phyloP scores from a whole-genome alignment of 2,888 invertebrate genomes.

The Antheraea yamamai region DNA sequence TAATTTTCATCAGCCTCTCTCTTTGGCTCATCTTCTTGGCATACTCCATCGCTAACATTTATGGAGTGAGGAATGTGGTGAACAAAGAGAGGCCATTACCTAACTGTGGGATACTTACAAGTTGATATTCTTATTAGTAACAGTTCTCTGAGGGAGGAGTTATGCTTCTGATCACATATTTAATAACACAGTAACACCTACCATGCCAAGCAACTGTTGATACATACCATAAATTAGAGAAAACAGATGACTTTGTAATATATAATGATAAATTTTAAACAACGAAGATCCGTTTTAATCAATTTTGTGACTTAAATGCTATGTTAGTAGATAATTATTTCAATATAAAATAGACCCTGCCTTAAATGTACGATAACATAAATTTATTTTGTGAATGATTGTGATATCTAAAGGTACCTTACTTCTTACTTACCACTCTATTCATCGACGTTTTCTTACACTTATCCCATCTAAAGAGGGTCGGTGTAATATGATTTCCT shows the following conservation, averaged over 20 bases:
- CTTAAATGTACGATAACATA: too few species aligned
- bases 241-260: not conserved
- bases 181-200: conserved; percentile 3
- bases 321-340: too few species aligned
- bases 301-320: not conserved
- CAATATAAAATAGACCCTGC: too few species aligned
- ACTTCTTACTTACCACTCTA: too few species aligned
- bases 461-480: too few species aligned
- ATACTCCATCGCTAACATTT: not conserved
- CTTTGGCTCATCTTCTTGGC: too few species aligned
- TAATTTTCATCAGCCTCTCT: too few species aligned
- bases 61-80: not conserved
- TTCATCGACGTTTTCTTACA: too few species aligned
- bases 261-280: not conserved
- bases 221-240: not conserved
- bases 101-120: not conserved
- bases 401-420: too few species aligned
- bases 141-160: not conserved
- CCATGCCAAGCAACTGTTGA: conserved; percentile 2
- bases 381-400: too few species aligned
- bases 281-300: not conserved
- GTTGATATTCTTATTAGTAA: not conserved
- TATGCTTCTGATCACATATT: not conserved
- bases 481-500: too few species aligned
- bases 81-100: not conserved